These are phyloP conservation scores for Melanotaenia boesemani DNA, from an alignment of 2,797 vertebrate species.

Conservation along the genomic window DNA sequence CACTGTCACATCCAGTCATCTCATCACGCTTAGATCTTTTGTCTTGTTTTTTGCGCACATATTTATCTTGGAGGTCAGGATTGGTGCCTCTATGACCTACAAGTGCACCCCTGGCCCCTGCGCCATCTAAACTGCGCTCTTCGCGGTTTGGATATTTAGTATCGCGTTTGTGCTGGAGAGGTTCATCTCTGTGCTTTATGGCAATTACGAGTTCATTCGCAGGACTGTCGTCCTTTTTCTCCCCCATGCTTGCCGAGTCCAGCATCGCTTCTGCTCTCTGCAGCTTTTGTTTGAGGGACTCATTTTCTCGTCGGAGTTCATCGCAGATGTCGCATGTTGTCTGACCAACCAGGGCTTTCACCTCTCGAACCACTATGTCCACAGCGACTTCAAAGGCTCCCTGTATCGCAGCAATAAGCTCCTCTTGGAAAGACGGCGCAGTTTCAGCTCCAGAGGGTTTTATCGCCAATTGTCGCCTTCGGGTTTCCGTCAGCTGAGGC, in stretches of 20 bases:
- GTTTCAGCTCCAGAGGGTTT: constrained; percentile 26
- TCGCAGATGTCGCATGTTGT: constrained; percentile 61
- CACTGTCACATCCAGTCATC: neutral
- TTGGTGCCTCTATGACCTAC: neutral
- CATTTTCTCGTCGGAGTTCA: constrained; percentile 76
- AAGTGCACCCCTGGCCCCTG: neutral
- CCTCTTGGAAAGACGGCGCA: constrained; percentile 67
- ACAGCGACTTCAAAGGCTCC: constrained; percentile 80
- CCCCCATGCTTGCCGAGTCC: constrained; percentile 21
- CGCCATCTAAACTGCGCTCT: neutral
- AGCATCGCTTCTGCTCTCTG: constrained; percentile 66
- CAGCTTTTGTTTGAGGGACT: constrained; percentile 68
- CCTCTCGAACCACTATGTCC: constrained; percentile 77
- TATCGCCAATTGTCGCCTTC: neutral
- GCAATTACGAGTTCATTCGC: neutral
- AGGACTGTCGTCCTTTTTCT: neutral
- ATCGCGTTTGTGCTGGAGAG: neutral
- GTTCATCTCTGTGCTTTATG: neutral
- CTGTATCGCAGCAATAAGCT: constrained; percentile 76
- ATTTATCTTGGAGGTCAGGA: neutral
- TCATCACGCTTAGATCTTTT: neutral
- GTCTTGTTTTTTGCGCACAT: neutral
- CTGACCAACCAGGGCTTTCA: constrained; percentile 70
- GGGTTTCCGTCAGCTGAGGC: neutral
- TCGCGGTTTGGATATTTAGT: neutral